Conservation (phyloP, 37 sponge, comb jelly and placozoan genomes). For the Cliona cf. orientalis region DNA sequence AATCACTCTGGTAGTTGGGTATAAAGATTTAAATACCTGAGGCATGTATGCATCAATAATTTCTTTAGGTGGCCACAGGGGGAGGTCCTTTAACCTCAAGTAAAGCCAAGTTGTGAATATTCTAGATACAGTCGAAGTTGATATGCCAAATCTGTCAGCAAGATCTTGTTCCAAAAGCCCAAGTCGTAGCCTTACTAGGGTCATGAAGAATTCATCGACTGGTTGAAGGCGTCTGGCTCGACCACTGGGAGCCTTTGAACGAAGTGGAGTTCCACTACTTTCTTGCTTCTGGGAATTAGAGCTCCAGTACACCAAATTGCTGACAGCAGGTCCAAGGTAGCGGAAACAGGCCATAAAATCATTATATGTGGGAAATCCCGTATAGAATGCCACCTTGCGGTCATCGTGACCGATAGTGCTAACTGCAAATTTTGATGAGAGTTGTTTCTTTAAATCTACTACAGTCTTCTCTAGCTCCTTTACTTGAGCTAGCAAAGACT, state of each 20-base stretch:
- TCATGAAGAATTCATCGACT: slow-evolving; percentile 46
- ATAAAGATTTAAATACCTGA: slow-evolving; percentile 27
- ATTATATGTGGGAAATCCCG: slow-evolving; percentile 42
- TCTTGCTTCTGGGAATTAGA: slow-evolving; percentile 5
- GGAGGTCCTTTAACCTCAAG: slow-evolving; percentile 27
- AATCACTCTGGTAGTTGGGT: slow-evolving; percentile 47
- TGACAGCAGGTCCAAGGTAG: slow-evolving; percentile 40
- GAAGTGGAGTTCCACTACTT: slow-evolving; percentile 2
- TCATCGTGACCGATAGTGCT: slow-evolving; percentile 32
- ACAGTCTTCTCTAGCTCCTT: not conserved
- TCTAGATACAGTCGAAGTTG: slow-evolving; percentile 36
- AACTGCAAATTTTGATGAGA: not conserved
- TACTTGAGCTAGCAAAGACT: not conserved
- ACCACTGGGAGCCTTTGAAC: not conserved
- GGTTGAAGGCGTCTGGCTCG: slow-evolving; percentile 27
- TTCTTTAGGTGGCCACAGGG: slow-evolving; percentile 41
- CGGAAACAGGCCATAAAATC: slow-evolving; percentile 34
- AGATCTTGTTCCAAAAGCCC: slow-evolving; percentile 42
- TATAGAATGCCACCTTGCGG: slow-evolving; percentile 45
- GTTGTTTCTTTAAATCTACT: not conserved
- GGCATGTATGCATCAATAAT: slow-evolving; percentile 37
- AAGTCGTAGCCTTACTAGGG: slow-evolving; percentile 26
- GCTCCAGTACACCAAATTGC: slow-evolving; percentile 25
- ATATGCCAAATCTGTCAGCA: slow-evolving; percentile 32
- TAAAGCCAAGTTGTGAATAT: slow-evolving; percentile 50